phyloP scores from a whole-genome alignment of 1,140 invertebrate species.

The Drusus annulatus region DNA sequence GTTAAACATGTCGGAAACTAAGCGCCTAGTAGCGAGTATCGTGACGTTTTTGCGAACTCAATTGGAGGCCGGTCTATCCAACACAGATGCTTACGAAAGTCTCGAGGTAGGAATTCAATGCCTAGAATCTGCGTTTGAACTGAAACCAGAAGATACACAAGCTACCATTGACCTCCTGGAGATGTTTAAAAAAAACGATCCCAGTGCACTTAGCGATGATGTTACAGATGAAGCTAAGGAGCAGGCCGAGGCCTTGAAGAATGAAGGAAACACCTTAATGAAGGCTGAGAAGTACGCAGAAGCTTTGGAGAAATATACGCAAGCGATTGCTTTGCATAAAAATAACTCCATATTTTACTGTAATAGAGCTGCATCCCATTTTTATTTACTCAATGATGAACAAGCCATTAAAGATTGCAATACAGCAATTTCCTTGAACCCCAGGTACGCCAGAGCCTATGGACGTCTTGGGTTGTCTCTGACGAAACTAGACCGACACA shows the following conservation, averaged over 20 bases:
- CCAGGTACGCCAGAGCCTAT: slow-evolving; percentile 95
- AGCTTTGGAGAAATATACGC: slow-evolving; percentile 86
- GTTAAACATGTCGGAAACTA: slow-evolving; percentile 65
- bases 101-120: slow-evolving; percentile 87
- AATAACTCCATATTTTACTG: slow-evolving; percentile 95
- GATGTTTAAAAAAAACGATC: slow-evolving; percentile 62
- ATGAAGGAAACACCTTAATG: slow-evolving; percentile 91
- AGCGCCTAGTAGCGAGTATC: slow-evolving; percentile 68
- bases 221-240: slow-evolving; percentile 72
- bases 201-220: slow-evolving; percentile 45
- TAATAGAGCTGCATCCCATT: slow-evolving; percentile 93
- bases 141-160: slow-evolving; percentile 71
- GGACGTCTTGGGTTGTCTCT: slow-evolving; percentile 93
- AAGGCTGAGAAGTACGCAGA: slow-evolving; percentile 84
- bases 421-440: slow-evolving; percentile 89
- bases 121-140: slow-evolving; percentile 85
- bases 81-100: slow-evolving; percentile 82
- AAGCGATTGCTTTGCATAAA: slow-evolving; percentile 87
- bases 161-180: slow-evolving; percentile 69
- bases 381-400: slow-evolving; percentile 86
- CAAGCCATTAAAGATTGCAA: slow-evolving; percentile 92
- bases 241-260: slow-evolving; percentile 84
- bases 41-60: slow-evolving; percentile 67
- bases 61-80: slow-evolving; percentile 63
- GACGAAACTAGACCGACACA: slow-evolving; percentile 85